Conservation (phyloP, 2,888 invertebrate species). For the Petrolisthes manimaculis region DNA sequence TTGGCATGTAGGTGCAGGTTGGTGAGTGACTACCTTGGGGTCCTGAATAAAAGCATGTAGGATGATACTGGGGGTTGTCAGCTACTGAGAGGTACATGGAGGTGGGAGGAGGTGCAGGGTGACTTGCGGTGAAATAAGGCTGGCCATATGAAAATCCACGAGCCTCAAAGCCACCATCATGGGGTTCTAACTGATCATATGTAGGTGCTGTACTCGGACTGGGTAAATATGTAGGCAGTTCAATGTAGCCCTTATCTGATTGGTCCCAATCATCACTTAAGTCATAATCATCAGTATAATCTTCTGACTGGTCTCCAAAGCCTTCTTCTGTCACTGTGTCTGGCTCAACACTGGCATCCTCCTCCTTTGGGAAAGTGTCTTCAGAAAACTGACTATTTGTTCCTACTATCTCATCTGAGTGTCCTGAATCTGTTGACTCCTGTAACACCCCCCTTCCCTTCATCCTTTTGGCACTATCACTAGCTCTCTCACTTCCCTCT, state of each 20-base stretch:
- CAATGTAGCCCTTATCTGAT: slow-evolving; percentile 42
- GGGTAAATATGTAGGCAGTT: slow-evolving; percentile 43
- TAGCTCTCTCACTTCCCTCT: no score
- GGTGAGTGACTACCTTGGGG: background rate
- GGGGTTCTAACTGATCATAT: background rate
- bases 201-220: background rate
- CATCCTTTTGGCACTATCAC: no score
- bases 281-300: background rate
- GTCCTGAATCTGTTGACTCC: no score
- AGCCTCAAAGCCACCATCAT: background rate
- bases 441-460: no score
- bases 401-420: no score
- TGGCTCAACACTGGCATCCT: slow-evolving; percentile 13
- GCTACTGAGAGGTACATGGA: background rate
- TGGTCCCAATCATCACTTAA: slow-evolving; percentile 39
- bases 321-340: slow-evolving; percentile 6
- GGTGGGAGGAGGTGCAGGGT: background rate
- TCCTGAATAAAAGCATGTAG: no score
- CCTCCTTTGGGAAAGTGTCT: background rate
- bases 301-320: background rate
- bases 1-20: background rate
- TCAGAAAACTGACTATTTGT: no score
- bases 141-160: background rate
- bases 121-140: background rate
- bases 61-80: no score